Percentiles rank a stretch among this genome's conserved stretches.
Evolutionary conservation across 2,888 invertebrate species (phyloP).

Genomic region (Drosophila demipolita): DNA sequence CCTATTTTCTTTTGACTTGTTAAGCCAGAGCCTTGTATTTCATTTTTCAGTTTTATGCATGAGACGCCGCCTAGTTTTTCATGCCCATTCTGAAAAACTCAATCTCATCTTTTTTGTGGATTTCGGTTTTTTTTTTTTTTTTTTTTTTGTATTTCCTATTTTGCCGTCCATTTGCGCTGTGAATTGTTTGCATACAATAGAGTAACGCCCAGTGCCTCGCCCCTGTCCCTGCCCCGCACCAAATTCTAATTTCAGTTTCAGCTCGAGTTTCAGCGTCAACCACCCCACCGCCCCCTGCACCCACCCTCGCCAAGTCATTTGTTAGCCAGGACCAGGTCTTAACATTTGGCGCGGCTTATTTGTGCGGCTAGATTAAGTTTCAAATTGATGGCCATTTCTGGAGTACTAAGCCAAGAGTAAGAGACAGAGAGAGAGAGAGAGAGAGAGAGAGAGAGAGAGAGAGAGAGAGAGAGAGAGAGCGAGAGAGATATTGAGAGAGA

Average conservation of each 20-base stretch:
- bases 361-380: constrained; percentile 79
- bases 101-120: constrained; percentile 50
- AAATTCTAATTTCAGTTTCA: constrained; percentile 2
- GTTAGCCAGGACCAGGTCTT: constrained; percentile 60
- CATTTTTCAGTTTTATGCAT: constrained; percentile 74
- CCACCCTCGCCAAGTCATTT: constrained; percentile 30
- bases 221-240: neutral
- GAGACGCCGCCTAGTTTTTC: constrained; percentile 72
- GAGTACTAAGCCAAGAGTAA: constrained; percentile 26
- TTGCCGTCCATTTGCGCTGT: constrained; percentile 66
- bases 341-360: constrained; percentile 78
- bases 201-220: constrained; percentile 32
- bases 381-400: constrained; percentile 76
- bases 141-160: constrained; percentile 7
- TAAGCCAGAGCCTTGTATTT: constrained; percentile 60
- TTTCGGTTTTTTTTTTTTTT: constrained; percentile 2
- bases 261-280: neutral
- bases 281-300: neutral
- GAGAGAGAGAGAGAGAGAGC: neutral
- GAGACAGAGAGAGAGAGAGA: neutral
- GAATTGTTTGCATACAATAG: constrained; percentile 77
- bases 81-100: constrained; percentile 52
- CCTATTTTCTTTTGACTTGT: constrained; percentile 22
- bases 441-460: neutral
- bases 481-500: neutral